phyloP scores from a whole-genome alignment of 2,113 vertebrate species.

The Cyprinodon variegatus region DNA sequence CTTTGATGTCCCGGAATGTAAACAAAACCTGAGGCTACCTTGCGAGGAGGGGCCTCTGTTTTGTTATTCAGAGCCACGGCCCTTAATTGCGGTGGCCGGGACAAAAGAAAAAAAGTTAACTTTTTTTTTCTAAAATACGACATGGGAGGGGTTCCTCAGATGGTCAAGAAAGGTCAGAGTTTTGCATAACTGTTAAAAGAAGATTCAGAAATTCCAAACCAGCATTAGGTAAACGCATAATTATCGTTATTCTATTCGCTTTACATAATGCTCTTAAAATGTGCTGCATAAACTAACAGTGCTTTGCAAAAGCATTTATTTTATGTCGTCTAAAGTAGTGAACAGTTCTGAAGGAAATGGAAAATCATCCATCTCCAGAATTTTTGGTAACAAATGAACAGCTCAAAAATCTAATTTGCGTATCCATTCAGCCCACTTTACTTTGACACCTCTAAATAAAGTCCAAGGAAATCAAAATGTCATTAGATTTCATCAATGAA shows the following conservation, averaged over 20 bases:
- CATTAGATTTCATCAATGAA: background rate
- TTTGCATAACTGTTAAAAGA: constrained; percentile 66
- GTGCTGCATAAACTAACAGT: background rate
- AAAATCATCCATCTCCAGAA: background rate
- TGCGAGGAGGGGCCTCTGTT: constrained; percentile 69
- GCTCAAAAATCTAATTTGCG: background rate
- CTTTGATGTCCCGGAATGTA: constrained; percentile 79
- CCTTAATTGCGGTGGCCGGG: constrained; percentile 76
- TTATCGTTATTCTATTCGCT: constrained; percentile 10
- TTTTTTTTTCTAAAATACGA: constrained; percentile 70
- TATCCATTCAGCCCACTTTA: background rate
- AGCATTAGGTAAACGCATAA: constrained; percentile 31
- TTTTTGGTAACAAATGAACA: background rate
- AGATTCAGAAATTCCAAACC: constrained; percentile 33
- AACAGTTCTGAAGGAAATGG: background rate
- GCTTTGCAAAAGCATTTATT: constrained; percentile 6
- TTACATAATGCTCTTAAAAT: background rate
- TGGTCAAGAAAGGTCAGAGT: constrained; percentile 48
- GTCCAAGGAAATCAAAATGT: background rate
- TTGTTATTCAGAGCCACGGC: constrained; percentile 80
- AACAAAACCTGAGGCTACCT: constrained; percentile 81
- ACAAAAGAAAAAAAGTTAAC: constrained; percentile 68
- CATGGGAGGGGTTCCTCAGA: constrained; percentile 46
- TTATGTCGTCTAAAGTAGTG: too few relatives aligned
- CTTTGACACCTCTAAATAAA: background rate